Percentiles rank a stretch among this genome's conserved stretches.
These are phyloP conservation scores for Lerema accius DNA, from an alignment of 1,140 invertebrate genomes.

Conservation along the genomic window DNA sequence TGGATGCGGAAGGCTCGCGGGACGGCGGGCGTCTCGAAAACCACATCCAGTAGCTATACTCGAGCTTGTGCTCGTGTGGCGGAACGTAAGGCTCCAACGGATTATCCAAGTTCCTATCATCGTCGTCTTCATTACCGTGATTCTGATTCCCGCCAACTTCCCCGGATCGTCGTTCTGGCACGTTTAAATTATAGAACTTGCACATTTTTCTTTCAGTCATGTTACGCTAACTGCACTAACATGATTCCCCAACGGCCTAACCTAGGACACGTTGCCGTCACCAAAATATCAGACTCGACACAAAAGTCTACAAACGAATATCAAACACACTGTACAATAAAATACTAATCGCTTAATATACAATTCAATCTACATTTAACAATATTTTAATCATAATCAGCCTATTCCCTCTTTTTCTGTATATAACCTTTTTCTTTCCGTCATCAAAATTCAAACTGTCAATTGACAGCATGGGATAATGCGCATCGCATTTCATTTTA, in stretches of 20 bases:
- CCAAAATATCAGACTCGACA: conserved; percentile 51
- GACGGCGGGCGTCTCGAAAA: conserved; percentile 88
- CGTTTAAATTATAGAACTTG: conserved; percentile 81
- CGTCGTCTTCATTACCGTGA: conserved; percentile 62
- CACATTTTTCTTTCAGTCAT: conserved; percentile 82
- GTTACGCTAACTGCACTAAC: conserved; percentile 75
- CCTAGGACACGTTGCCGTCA: conserved; percentile 77
- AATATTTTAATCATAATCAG: conserved; percentile 64
- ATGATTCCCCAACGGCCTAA: conserved; percentile 80
- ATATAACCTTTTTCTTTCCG: conserved; percentile 81
- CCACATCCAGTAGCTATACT: conserved; percentile 95
- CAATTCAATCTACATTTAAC: conserved; percentile 54
- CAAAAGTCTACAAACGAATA: conserved; percentile 45
- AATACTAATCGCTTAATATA: conserved; percentile 42
- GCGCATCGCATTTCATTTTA: conserved; percentile 22
- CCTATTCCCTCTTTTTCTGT: conserved; percentile 78
- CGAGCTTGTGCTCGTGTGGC: conserved; percentile 92
- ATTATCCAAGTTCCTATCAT: conserved; percentile 65
- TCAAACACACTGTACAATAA: conserved; percentile 46
- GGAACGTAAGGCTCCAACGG: conserved; percentile 85
- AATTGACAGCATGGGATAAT: conserved; percentile 64
- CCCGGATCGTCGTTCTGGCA: conserved; percentile 75
- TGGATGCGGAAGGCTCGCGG: conserved; percentile 64
- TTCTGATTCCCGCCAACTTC: conserved; percentile 57
- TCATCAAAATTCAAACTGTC: conserved; percentile 81